Evolutionary conservation across 2,797 vertebrate species (phyloP), one percentile per base, ranked within the genome.

Genomic region (Clarias laeviceps): DNA sequence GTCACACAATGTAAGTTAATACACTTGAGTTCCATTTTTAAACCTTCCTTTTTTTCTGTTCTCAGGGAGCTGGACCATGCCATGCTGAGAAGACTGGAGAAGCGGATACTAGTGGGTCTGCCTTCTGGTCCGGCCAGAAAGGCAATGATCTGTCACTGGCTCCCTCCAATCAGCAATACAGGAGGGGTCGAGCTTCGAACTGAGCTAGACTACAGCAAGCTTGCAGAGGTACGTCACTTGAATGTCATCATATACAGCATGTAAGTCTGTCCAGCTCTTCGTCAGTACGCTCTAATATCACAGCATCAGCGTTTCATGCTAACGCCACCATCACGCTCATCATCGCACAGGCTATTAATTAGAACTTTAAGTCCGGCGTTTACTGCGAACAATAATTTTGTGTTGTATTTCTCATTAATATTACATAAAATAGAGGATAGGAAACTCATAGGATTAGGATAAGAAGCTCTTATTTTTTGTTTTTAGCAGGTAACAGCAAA

Each of bases 81-180:
- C 68, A 98, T 99, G 97, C 87, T 99, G 86, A 94, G 97, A 82
- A 94, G 97, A 83, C 89, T 99, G 79, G 98, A 99, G 91, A 99
- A 99, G 91, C 95, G 98, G 91, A 98, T 99, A 86, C 92, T 99
- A 64, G 98, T 99, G 0, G 94, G 93, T 80, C 96, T 99, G 64
- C 98, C 98, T 0, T 96, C 91, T 1, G 81, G 59, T 11, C 93
- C 95, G 29, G 98, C 98, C 0, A 95, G 98, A 72, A 92, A 89
- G 84, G 96, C 92, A 45, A 99, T 99, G 97, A 96, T 98, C 89
- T 92, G 92, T 85, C 95, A 98, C 81, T 99, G 98, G 98, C 94
- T 99, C 89, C 98, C 98, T 24, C 93, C 97, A 0, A 82, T 96
- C 62, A 97, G 94, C 92, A 94, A 90, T 88, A 94, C 92, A 0